These are phyloP conservation scores for Macrophya alboannulata DNA, from an alignment of 2,888 invertebrate species.

Conservation along the genomic window DNA sequence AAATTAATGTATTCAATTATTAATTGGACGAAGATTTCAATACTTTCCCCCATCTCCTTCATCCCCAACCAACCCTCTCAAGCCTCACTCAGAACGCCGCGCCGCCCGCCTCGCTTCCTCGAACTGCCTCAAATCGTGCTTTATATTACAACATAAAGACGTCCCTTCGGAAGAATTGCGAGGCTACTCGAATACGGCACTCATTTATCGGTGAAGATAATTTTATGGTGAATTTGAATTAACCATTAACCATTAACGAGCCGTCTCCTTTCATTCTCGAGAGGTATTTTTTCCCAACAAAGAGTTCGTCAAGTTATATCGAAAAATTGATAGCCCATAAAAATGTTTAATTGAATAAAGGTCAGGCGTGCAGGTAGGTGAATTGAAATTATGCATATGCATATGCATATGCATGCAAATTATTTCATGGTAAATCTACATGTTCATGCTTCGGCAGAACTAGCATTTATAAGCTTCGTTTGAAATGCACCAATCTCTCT, in stretches of 20 bases:
- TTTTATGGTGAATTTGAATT: slow-evolving; percentile 17
- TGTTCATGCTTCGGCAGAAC: slow-evolving; percentile 19
- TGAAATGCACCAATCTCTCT: slow-evolving; percentile 20
- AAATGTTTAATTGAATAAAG: neutral
- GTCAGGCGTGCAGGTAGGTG: neutral
- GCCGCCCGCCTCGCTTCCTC: neutral
- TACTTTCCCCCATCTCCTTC: slow-evolving; percentile 17
- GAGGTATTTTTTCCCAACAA: neutral
- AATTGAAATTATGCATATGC: neutral
- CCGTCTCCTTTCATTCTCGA: slow-evolving; percentile 5
- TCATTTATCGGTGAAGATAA: slow-evolving; percentile 30
- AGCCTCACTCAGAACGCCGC: neutral
- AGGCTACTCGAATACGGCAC: neutral
- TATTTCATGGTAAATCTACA: slow-evolving; percentile 7
- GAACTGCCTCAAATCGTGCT: slow-evolving; percentile 13
- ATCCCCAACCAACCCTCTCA: slow-evolving; percentile 14
- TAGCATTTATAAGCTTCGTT: slow-evolving; percentile 23
- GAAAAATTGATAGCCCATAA: slow-evolving; percentile 23
- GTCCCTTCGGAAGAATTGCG: neutral
- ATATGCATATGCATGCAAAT: slow-evolving; percentile 8
- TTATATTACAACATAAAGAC: slow-evolving; percentile 33
- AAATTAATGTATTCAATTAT: slow-evolving; percentile 58
- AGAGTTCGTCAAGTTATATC: neutral
- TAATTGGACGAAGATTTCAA: slow-evolving; percentile 54
- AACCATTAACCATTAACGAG: slow-evolving; percentile 24